Conservation (phyloP, 30 jellyfish, hydroid and myxozoan genomes). For the Clytia hemisphaerica region DNA sequence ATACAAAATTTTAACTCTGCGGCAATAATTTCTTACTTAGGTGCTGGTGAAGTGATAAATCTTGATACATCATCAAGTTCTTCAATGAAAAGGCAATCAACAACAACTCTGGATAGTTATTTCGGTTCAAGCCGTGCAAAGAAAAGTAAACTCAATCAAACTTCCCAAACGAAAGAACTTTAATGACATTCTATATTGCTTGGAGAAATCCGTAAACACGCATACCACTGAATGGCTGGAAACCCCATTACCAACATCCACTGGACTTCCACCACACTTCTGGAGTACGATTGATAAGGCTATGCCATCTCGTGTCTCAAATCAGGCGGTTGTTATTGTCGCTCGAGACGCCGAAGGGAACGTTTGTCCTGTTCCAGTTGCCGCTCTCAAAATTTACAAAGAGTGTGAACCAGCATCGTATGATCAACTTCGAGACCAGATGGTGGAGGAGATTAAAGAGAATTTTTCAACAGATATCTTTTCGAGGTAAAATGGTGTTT, state of each 20-base stretch:
- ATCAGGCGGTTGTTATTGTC: neutral
- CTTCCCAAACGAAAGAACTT: slow-evolving; percentile 40
- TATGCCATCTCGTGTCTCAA: neutral
- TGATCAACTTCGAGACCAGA: neutral
- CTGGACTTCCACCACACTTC: slow-evolving; percentile 32
- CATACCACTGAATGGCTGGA: slow-evolving; percentile 11
- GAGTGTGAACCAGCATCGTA: neutral
- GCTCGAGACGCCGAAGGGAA: neutral
- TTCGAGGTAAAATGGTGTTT: too few relatives aligned
- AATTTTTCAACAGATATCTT: neutral
- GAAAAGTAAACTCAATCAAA: too few relatives aligned
- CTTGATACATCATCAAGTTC: too few relatives aligned
- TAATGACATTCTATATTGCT: slow-evolving; percentile 35
- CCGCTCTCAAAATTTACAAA: neutral
- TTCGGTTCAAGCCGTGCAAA: too few relatives aligned
- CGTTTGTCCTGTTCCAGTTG: slow-evolving; percentile 1
- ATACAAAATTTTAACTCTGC: too few relatives aligned
- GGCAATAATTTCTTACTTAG: too few relatives aligned
- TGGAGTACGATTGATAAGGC: slow-evolving; percentile 33
- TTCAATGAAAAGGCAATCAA: too few relatives aligned
- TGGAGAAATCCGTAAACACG: slow-evolving; percentile 7
- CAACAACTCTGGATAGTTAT: too few relatives aligned
- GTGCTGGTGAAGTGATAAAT: too few relatives aligned
- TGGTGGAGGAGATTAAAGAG: neutral
- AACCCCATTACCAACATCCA: slow-evolving; percentile 37